These are phyloP conservation scores for Scomberomorus guttatus DNA, from an alignment of 2,797 vertebrate species.

Conservation along the genomic window DNA sequence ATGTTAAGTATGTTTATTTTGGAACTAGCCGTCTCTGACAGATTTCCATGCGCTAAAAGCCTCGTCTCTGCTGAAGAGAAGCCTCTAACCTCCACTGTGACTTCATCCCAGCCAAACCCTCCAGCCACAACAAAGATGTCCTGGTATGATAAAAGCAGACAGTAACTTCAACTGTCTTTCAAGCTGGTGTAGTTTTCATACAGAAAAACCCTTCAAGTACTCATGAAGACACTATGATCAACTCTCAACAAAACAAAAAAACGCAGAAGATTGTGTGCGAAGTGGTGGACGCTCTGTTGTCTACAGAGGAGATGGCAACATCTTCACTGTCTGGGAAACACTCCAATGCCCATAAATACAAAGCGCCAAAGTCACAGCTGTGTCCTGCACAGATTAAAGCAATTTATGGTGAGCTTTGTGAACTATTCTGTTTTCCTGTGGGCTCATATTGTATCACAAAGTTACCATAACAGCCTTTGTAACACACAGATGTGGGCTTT, in stretches of 20 bases:
- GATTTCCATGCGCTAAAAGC: slow-evolving; percentile 32
- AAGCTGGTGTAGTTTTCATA: neutral
- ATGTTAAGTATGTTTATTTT: neutral
- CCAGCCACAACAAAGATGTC: neutral
- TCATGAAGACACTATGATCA: neutral
- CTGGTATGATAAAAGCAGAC: neutral
- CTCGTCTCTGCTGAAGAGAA: slow-evolving; percentile 13
- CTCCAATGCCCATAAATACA: slow-evolving; percentile 48
- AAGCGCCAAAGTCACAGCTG: slow-evolving; percentile 28
- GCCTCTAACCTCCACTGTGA: slow-evolving; percentile 7
- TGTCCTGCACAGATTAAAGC: slow-evolving; percentile 43
- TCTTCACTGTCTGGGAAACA: slow-evolving; percentile 32
- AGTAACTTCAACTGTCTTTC: neutral
- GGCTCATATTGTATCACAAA: neutral
- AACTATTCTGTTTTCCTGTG: slow-evolving; percentile 1
- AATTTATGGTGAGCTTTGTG: slow-evolving; percentile 32
- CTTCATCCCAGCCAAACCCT: neutral
- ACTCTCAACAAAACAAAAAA: neutral
- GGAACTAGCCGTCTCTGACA: neutral
- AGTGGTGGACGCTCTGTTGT: neutral
- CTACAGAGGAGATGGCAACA: neutral
- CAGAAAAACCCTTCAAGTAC: neutral
- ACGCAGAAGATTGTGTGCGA: neutral
- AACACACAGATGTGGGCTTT: slow-evolving; percentile 19
- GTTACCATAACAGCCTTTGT: slow-evolving; percentile 9